These are phyloP conservation scores for Rhyacichthys aspro DNA, from an alignment of 2,797 vertebrate genomes.

Conservation along the genomic window DNA sequence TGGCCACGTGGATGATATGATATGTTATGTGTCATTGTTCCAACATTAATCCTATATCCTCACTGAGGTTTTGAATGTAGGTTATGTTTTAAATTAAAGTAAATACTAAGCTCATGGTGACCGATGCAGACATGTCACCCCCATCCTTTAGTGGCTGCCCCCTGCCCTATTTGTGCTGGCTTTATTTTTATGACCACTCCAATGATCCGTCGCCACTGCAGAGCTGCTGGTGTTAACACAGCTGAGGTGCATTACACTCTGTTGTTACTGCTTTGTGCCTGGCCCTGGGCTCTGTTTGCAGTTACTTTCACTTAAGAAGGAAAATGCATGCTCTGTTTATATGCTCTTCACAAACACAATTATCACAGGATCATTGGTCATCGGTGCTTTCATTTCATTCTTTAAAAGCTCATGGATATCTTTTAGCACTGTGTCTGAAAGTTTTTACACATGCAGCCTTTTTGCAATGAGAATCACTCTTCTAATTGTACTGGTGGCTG, in stretches of 20 bases:
- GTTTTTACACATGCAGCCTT: not conserved
- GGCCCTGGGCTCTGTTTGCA: slow-evolving; percentile 65
- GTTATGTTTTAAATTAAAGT: slow-evolving; percentile 36
- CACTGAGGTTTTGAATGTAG: not conserved
- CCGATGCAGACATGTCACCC: slow-evolving; percentile 32
- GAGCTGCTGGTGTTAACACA: slow-evolving; percentile 80
- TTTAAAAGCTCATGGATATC: not conserved
- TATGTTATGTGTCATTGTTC: too few relatives aligned
- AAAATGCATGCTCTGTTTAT: slow-evolving; percentile 23
- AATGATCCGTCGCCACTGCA: slow-evolving; percentile 72
- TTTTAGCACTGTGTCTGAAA: too few relatives aligned
- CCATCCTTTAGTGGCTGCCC: slow-evolving; percentile 23
- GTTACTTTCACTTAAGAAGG: slow-evolving; percentile 41
- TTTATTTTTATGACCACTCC: slow-evolving; percentile 78
- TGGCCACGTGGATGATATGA: too few relatives aligned
- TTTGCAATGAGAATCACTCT: slow-evolving; percentile 26
- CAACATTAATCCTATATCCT: slow-evolving; percentile 32
- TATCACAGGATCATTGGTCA: too few relatives aligned
- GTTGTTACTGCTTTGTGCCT: slow-evolving; percentile 75
- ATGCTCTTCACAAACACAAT: slow-evolving; percentile 1
- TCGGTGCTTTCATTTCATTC: too few relatives aligned
- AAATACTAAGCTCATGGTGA: slow-evolving; percentile 6
- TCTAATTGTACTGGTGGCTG: slow-evolving; percentile 41
- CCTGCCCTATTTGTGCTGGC: slow-evolving; percentile 53
- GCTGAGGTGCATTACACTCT: slow-evolving; percentile 78